Conservation (phyloP, 2,888 invertebrate genomes). For the Bruchidius siliquastri region DNA sequence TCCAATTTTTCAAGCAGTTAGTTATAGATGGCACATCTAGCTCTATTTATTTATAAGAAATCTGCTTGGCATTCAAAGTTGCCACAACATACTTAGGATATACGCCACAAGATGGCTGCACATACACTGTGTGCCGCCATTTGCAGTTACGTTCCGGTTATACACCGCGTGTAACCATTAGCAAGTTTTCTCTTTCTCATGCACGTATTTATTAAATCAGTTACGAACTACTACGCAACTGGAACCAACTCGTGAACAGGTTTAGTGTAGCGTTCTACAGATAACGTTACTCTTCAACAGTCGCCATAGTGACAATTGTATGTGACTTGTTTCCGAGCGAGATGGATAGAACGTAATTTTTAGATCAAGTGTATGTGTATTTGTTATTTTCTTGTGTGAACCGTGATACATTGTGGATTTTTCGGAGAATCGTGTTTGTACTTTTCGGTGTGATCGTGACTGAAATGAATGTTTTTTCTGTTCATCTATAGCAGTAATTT, state of each 20-base stretch:
- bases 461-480: slow-evolving; percentile 32
- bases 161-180: not conserved
- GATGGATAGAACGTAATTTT: slow-evolving; percentile 41
- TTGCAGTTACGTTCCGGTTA: not conserved
- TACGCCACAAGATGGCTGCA: not conserved
- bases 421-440: slow-evolving; percentile 34
- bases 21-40: too few relatives aligned
- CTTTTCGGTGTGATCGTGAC: slow-evolving; percentile 27
- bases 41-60: too few relatives aligned
- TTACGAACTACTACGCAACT: not conserved
- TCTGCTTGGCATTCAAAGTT: too few relatives aligned
- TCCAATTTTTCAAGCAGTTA: too few relatives aligned
- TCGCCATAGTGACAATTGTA: slow-evolving; percentile 32
- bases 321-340: slow-evolving; percentile 32
- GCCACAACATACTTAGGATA: too few relatives aligned
- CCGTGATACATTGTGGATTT: not conserved
- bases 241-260: not conserved
- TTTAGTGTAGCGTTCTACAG: not conserved
- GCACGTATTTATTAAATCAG: not conserved
- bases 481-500: slow-evolving; percentile 29
- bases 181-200: not conserved
- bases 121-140: not conserved
- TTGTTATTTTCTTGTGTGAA: slow-evolving; percentile 35
- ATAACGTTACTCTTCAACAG: slow-evolving; percentile 9
- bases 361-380: slow-evolving; percentile 33